These are phyloP conservation scores for Platyura marginata DNA, from an alignment of 1,140 invertebrate species.

Conservation along the genomic window DNA sequence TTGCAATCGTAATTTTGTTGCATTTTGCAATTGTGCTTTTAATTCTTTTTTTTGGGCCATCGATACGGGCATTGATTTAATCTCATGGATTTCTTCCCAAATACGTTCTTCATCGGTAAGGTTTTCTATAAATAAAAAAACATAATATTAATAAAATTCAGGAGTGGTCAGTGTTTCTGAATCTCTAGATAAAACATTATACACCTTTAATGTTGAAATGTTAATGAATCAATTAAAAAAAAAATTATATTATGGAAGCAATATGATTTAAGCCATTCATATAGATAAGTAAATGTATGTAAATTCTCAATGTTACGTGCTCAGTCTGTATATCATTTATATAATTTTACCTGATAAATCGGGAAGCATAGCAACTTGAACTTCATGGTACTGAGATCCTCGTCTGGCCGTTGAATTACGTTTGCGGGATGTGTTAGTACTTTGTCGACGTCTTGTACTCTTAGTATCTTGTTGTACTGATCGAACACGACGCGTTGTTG, in stretches of 20 bases:
- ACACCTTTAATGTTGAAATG: too few species aligned
- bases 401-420: constrained; percentile 35
- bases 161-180: too few species aligned
- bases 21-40: constrained; percentile 59
- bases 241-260: too few species aligned
- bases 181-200: too few species aligned
- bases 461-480: constrained; percentile 7
- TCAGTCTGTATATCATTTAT: too few species aligned
- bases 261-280: too few species aligned
- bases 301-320: constrained; percentile 1
- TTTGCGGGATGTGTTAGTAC: constrained; percentile 35
- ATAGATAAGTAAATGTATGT: too few species aligned
- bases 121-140: constrained; percentile 47
- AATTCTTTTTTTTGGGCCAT: constrained; percentile 65
- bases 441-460: constrained; percentile 32
- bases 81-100: constrained; percentile 73
- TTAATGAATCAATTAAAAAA: too few species aligned
- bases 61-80: constrained; percentile 61
- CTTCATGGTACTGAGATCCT: constrained; percentile 43
- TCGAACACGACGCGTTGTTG: constrained; percentile 30
- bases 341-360: constrained; percentile 43
- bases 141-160: too few species aligned
- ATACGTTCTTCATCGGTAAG: constrained; percentile 63
- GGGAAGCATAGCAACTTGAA: constrained; percentile 52
- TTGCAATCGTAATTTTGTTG: constrained; percentile 56